These are phyloP conservation scores for Poeciliopsis retropinna DNA, from an alignment of 2,113 vertebrate species.

Conservation along the genomic window DNA sequence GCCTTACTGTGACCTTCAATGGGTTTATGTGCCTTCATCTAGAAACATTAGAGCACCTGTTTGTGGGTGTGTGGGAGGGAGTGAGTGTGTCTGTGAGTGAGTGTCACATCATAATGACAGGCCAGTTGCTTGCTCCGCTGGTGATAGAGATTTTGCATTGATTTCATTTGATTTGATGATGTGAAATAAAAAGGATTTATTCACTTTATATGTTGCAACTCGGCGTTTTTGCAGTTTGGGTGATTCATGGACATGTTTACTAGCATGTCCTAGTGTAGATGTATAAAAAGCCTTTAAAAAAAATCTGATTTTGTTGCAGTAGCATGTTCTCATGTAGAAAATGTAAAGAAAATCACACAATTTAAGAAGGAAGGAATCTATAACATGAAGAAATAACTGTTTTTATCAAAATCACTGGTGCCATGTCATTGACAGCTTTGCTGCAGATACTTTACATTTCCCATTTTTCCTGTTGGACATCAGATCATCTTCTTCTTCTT, in stretches of 20 bases:
- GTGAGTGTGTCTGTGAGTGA: slow-evolving; percentile 16
- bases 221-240: slow-evolving; percentile 18
- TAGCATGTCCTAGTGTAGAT: background rate
- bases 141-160: slow-evolving; percentile 63
- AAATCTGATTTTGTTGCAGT: background rate
- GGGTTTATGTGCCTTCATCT: slow-evolving; percentile 85
- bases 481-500: background rate
- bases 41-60: slow-evolving; percentile 73
- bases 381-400: background rate
- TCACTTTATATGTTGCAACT: slow-evolving; percentile 45
- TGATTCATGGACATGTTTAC: background rate
- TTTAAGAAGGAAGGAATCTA: background rate
- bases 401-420: background rate
- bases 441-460: background rate
- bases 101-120: slow-evolving; percentile 65
- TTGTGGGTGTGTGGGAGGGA: slow-evolving; percentile 25
- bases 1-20: slow-evolving; percentile 83
- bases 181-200: slow-evolving; percentile 74
- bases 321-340: background rate
- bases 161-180: slow-evolving; percentile 69
- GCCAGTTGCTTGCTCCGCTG: slow-evolving; percentile 70
- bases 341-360: background rate
- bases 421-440: background rate
- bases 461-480: background rate
- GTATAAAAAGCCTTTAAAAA: background rate